Conservation (phyloP, 2,797 vertebrate genomes). For the Parauchenoglanis ngamensis region DNA sequence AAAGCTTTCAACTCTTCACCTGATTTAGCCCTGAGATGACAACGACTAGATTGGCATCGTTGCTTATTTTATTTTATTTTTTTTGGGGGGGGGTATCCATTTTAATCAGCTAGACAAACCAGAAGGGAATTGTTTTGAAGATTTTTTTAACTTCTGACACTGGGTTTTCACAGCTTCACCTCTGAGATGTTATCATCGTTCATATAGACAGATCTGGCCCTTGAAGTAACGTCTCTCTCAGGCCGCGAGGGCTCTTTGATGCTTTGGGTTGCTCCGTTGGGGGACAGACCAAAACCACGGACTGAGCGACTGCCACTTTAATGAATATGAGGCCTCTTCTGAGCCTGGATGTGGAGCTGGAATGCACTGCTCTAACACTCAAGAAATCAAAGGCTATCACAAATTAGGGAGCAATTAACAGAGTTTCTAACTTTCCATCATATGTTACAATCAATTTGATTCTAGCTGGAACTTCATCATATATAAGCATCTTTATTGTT, state of each 20-base stretch:
- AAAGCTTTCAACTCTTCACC: slow-evolving; percentile 64
- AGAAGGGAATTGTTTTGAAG: slow-evolving; percentile 61
- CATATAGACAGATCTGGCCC: slow-evolving; percentile 57
- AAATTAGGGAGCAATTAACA: slow-evolving; percentile 42
- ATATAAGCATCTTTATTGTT: neutral
- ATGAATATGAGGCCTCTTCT: slow-evolving; percentile 35
- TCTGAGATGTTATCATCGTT: slow-evolving; percentile 63
- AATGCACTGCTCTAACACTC: slow-evolving; percentile 41
- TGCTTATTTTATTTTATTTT: slow-evolving; percentile 35
- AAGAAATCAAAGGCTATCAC: slow-evolving; percentile 46
- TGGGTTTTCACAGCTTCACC: slow-evolving; percentile 55
- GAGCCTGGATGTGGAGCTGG: slow-evolving; percentile 43
- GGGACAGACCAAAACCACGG: slow-evolving; percentile 54
- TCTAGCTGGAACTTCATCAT: neutral
- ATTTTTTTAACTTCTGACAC: slow-evolving; percentile 63
- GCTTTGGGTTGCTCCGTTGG: slow-evolving; percentile 50
- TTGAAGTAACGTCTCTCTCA: slow-evolving; percentile 45
- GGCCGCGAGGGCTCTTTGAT: slow-evolving; percentile 55
- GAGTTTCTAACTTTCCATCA: slow-evolving; percentile 38
- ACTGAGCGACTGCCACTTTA: slow-evolving; percentile 51
- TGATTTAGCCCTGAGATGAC: slow-evolving; percentile 62
- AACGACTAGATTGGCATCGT: slow-evolving; percentile 61
- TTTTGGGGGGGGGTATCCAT: slow-evolving; percentile 53
- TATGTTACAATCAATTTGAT: slow-evolving; percentile 31
- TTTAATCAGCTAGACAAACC: slow-evolving; percentile 63